phyloP scores from a whole-genome alignment of 2,888 invertebrate genomes.

The Monoplex corrugatus region DNA sequence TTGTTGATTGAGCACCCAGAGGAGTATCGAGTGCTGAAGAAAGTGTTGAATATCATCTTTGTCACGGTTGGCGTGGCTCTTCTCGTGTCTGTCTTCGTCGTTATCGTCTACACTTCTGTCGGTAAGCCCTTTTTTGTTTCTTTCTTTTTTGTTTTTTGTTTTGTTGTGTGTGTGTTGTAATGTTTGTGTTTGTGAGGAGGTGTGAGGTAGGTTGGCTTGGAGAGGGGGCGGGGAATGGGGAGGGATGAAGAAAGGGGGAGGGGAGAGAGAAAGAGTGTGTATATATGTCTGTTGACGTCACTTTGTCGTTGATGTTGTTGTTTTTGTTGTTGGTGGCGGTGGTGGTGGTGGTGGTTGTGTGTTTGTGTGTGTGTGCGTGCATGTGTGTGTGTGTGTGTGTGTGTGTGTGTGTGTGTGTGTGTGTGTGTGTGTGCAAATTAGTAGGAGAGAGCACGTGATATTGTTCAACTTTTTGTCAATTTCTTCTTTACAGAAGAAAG shows the following conservation, averaged over 20 bases:
- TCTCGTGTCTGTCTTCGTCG: constrained; percentile 74
- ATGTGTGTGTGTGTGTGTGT: neutral
- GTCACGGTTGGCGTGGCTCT: constrained; percentile 74
- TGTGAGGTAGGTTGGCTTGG: neutral
- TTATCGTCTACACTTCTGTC: constrained; percentile 75
- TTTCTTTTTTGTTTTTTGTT: neutral
- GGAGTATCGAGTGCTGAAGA: constrained; percentile 71
- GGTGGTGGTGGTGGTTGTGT: too few relatives aligned
- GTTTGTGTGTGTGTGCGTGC: neutral
- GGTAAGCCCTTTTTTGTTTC: constrained; percentile 63
- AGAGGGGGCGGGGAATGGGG: neutral
- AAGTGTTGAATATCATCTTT: constrained; percentile 77
- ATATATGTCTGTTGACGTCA: neutral
- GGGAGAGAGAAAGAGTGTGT: neutral
- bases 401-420: neutral
- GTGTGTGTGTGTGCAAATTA: neutral
- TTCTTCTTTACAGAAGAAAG: too few relatives aligned
- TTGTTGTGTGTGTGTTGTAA: neutral
- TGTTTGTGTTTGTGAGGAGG: neutral
- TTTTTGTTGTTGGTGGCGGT: neutral
- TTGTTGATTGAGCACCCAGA: constrained; percentile 67
- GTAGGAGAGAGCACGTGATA: too few relatives aligned
- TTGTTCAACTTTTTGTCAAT: too few relatives aligned
- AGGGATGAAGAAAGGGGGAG: neutral
- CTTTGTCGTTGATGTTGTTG: neutral